These are phyloP conservation scores for Ctenodactylus gundi DNA, from an alignment of 2,113 vertebrate genomes.

Conservation along the genomic window DNA sequence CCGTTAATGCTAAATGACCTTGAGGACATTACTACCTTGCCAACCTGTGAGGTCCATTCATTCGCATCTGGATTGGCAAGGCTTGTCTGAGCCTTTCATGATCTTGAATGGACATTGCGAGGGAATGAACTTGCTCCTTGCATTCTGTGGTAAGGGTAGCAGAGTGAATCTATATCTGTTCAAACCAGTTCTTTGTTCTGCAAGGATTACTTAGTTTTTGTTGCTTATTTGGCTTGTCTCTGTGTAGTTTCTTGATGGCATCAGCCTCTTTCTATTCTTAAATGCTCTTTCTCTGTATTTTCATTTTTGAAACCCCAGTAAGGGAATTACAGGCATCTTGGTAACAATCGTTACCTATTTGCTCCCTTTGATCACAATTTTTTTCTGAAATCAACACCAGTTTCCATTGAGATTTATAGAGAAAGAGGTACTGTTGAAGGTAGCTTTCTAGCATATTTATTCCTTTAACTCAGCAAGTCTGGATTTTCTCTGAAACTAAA, in stretches of 20 bases:
- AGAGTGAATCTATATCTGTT: neutral
- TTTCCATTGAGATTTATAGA: neutral
- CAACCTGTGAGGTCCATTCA: neutral
- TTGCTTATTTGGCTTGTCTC: neutral
- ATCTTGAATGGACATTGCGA: neutral
- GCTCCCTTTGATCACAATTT: neutral
- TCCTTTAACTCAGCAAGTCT: neutral
- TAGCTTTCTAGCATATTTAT: neutral
- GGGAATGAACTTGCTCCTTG: neutral
- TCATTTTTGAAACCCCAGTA: neutral
- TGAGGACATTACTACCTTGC: neutral
- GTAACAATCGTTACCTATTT: neutral
- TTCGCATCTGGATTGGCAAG: neutral
- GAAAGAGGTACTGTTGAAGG: rapidly evolving
- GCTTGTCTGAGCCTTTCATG: neutral
- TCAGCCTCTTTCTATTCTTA: neutral
- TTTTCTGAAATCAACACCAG: neutral
- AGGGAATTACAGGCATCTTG: neutral
- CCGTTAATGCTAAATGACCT: neutral
- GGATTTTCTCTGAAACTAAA: conserved; percentile 17
- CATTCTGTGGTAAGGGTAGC: neutral
- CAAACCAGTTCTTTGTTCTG: neutral
- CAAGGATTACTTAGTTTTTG: neutral
- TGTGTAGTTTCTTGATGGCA: neutral
- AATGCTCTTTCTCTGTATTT: neutral